Base-by-base conservation (phyloP, 2,888 invertebrate genomes). In the Hermaeophaga mercurialis region DNA sequence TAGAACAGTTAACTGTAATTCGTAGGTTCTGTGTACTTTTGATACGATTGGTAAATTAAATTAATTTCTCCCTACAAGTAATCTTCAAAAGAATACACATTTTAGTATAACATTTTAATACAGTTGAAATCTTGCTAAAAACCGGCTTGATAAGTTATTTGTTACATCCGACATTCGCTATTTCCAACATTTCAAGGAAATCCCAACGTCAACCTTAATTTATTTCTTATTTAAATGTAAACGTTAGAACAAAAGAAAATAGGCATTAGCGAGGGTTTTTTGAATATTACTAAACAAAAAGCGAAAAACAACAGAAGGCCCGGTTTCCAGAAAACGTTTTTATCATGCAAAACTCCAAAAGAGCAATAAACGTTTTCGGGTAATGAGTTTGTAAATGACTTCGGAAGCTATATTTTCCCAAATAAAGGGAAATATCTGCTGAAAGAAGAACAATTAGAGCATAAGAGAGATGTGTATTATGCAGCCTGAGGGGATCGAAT, bases 141-240 rank as follows among this genome's bases (percentile, higher is more conserved):
- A n/a, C n/a, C n/a, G n/a, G n/a, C n/a, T n/a, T n/a, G n/a, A n/a
- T n/a, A n/a, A n/a, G n/a, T n/a, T 36, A 43, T 43, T 26, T 24
- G 43, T 43, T 43, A 43, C 43, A 43, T 14, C 8, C 12, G 26
- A 43, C 24, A 19, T 43, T 43, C 43, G 26, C 26, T 24, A 43
- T 26, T 43, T 43, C 26, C 12, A n/a, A 26, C 24, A 14, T 43
- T 43, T 24, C 26, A 3, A 18, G 19, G 12, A 39, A 22, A 39
- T 11, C 39, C 39, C 5, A 8, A 17, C n/a, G 36, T 36, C 34
- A n/a, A 24, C 3, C 9, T 12, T 24, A 47, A 47, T 47, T 47
- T 47, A 47, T 47, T 47, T 36, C 47, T 34, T 34, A 47, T 47
- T 47, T 47, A 47, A 34, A 47, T 47, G 22, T 47, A 47, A 47